Percentiles rank a stretch among this genome's conserved stretches.
These are phyloP conservation scores for Agrotis clavis DNA, from an alignment of 2,888 invertebrate species.

Conservation along the genomic window DNA sequence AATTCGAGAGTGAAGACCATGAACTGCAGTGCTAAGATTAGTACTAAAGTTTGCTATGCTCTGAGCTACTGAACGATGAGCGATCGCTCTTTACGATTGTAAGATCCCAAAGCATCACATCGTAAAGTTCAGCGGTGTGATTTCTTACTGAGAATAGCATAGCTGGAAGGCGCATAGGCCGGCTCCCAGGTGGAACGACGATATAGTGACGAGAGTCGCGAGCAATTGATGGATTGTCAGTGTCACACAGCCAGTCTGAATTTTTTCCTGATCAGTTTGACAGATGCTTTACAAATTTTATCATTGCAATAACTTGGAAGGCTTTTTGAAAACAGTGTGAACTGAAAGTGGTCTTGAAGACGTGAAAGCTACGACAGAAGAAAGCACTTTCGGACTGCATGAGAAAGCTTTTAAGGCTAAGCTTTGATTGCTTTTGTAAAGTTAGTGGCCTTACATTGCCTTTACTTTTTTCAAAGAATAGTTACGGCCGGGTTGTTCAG, in stretches of 20 bases:
- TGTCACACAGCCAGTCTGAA: neutral
- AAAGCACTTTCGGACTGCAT: conserved; percentile 13
- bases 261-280: neutral
- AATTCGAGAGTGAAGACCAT: no score
- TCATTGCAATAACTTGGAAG: neutral
- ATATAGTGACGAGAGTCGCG: no score
- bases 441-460: neutral
- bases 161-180: no score
- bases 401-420: conserved; percentile 12
- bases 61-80: no score
- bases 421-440: conserved; percentile 3
- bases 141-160: no score
- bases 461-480: neutral
- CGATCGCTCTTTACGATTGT: no score
- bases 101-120: no score
- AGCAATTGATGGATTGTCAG: neutral
- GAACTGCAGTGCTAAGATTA: no score
- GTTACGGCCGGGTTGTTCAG: neutral
- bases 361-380: neutral
- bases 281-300: neutral
- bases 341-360: conserved; percentile 11
- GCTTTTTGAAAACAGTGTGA: conserved; percentile 5
- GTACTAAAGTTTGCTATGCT: no score
- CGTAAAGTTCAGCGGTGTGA: no score
- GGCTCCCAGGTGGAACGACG: no score